Evolutionary conservation across 2,797 vertebrate genomes (phyloP).

Genomic region (Macroramphosus scolopax): DNA sequence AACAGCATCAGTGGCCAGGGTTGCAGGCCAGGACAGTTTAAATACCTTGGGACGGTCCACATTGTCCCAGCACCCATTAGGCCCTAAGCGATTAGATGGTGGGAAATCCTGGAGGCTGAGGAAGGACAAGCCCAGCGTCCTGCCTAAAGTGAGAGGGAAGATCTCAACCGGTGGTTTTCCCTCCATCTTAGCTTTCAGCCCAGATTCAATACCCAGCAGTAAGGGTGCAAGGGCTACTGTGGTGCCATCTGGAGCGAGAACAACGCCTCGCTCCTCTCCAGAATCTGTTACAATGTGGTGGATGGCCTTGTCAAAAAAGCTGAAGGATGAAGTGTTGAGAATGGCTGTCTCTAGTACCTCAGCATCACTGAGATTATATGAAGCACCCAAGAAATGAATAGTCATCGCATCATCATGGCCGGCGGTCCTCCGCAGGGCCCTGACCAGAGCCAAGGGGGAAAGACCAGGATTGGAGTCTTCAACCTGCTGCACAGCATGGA

Average conservation of each 20-base stretch:
- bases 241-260: slow-evolving; percentile 84
- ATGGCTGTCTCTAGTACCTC: slow-evolving; percentile 50
- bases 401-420: slow-evolving; percentile 60
- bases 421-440: slow-evolving; percentile 55
- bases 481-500: slow-evolving; percentile 64
- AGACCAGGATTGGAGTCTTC: slow-evolving; percentile 59
- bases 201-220: slow-evolving; percentile 78
- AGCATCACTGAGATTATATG: slow-evolving; percentile 16
- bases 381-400: slow-evolving; percentile 60
- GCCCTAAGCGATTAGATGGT: slow-evolving; percentile 62
- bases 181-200: slow-evolving; percentile 61
- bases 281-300: slow-evolving; percentile 52
- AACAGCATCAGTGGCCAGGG: slow-evolving; percentile 75
- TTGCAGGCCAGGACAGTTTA: slow-evolving; percentile 65
- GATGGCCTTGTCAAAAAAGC: slow-evolving; percentile 67
- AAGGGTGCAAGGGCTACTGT: slow-evolving; percentile 81
- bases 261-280: slow-evolving; percentile 78
- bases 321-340: slow-evolving; percentile 56
- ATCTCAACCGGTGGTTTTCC: slow-evolving; percentile 35
- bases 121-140: slow-evolving; percentile 77
- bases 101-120: slow-evolving; percentile 58
- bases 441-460: slow-evolving; percentile 35
- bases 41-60: slow-evolving; percentile 74
- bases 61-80: slow-evolving; percentile 85
- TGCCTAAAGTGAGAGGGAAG: slow-evolving; percentile 75